Conservation (phyloP, 2,888 invertebrate genomes). For the Drosophila formosana region DNA sequence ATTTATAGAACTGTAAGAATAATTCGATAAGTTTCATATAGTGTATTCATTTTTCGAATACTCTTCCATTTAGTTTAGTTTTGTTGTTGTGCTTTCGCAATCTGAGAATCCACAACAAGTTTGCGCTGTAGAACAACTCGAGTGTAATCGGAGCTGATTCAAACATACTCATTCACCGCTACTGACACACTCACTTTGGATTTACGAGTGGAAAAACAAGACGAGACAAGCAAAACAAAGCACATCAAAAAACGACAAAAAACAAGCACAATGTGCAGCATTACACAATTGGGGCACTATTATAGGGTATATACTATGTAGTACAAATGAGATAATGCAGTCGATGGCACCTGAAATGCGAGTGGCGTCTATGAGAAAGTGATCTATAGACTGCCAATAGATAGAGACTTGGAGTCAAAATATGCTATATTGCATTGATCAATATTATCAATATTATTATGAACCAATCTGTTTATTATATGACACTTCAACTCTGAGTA, state of each 20-base stretch:
- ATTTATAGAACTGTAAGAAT: too few relatives aligned
- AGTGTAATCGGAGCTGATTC: background rate
- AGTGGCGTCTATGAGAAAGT: too few relatives aligned
- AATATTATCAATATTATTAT: too few relatives aligned
- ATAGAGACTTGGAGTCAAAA: too few relatives aligned
- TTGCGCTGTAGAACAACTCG: background rate
- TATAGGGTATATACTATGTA: background rate
- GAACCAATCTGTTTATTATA: too few relatives aligned
- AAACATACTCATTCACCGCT: background rate
- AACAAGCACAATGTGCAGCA: background rate
- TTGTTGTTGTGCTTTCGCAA: background rate
- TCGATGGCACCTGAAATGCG: too few relatives aligned
- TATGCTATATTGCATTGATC: too few relatives aligned
- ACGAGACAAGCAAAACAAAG: background rate
- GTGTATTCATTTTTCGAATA: background rate
- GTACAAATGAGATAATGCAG: background rate
- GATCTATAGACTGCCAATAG: too few relatives aligned
- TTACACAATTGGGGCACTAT: background rate
- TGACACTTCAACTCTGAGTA: too few relatives aligned
- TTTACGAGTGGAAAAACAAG: background rate
- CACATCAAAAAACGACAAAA: background rate
- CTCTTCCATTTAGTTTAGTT: background rate
- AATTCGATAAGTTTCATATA: background rate
- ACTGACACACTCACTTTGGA: background rate
- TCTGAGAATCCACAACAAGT: background rate